phyloP scores from a whole-genome alignment of 2,113 vertebrate species.

The Hymenochirus boettgeri region DNA sequence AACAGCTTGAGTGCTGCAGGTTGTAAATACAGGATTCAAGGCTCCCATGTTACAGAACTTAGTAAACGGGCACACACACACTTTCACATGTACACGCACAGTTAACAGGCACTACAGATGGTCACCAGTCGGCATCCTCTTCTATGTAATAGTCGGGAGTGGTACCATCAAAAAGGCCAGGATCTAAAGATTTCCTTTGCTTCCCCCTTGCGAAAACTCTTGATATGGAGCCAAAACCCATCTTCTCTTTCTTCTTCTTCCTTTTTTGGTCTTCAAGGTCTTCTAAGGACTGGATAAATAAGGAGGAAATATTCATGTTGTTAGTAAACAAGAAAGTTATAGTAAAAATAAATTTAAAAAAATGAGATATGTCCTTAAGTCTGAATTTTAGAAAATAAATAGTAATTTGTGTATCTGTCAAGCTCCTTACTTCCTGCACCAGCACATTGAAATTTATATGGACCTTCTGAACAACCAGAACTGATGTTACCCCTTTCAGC shows the following conservation, averaged over 20 bases:
- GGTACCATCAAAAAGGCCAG: conserved; percentile 93
- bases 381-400: too few relatives aligned
- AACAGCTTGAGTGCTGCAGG: too few relatives aligned
- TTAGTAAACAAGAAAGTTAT: too few relatives aligned
- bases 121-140: conserved; percentile 98
- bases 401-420: too few relatives aligned
- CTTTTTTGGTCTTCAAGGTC: conserved; percentile 97
- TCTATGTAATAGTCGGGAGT: conserved; percentile 98
- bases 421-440: too few relatives aligned
- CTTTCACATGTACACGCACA: conserved; percentile 45
- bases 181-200: conserved; percentile 93
- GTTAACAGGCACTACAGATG: conserved; percentile 20
- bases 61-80: conserved; percentile 15
- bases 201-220: conserved; percentile 94
- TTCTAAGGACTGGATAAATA: conserved; percentile 81
- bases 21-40: conserved; percentile 10
- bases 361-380: too few relatives aligned
- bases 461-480: too few relatives aligned
- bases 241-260: conserved; percentile 84
- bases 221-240: conserved; percentile 91
- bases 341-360: too few relatives aligned
- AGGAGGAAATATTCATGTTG: too few relatives aligned
- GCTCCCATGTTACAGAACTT: conserved; percentile 26
- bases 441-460: too few relatives aligned
- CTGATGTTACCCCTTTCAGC: too few relatives aligned